Base-by-base conservation (phyloP, 2,113 vertebrate species). In the Aphyosemion australe region DNA sequence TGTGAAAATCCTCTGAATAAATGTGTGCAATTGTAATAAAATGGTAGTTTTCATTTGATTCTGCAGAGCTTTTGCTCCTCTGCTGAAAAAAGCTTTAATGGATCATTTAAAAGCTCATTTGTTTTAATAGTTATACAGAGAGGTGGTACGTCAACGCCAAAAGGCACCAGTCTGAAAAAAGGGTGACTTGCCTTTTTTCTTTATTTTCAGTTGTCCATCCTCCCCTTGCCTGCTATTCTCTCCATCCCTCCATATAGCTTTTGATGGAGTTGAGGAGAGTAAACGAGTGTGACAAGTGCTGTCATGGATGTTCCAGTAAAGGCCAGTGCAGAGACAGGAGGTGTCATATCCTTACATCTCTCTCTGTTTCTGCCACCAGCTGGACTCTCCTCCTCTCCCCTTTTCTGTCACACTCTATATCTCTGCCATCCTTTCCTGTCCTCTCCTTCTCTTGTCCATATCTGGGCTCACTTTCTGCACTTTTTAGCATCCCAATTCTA, bases 291-390 rank as follows among this genome's bases (percentile, higher is more conserved):
- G 89, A 88, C 86, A 85, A 93, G 86, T 42, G 86, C 92, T 81
- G 88, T 88, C 87, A 86, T 75, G 84, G 84, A 91, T 92, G 91
- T 95, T 94, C 94, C 76, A 83, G 82, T 87, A 83, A 92, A 88
- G 92, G 92, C 93, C 78, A 78, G 72, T 11, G 91, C 73, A 46
- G 86, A 85, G 87, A 93, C 94, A 93, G 92, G 94, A 94, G 93
- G 92, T 96, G 96, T 97, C 96, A 97, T 93, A 89, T 94, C 94
- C 93, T 58, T 76, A 81, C 76, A 80, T 82, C 72, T 87, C 87
- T 84, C 70, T 85, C 77, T 67, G 61, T 82, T 84, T 82, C 83
- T 83, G 90, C 93, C 92, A 93, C 93, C 93, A 93, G 94, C 92
- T 94, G 92, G 86, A 91, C 91, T 84, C 69, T 74, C 79, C 61